These are phyloP conservation scores for Gymnobelideus leadbeateri DNA, from an alignment of 2,113 vertebrate genomes.

Conservation along the genomic window DNA sequence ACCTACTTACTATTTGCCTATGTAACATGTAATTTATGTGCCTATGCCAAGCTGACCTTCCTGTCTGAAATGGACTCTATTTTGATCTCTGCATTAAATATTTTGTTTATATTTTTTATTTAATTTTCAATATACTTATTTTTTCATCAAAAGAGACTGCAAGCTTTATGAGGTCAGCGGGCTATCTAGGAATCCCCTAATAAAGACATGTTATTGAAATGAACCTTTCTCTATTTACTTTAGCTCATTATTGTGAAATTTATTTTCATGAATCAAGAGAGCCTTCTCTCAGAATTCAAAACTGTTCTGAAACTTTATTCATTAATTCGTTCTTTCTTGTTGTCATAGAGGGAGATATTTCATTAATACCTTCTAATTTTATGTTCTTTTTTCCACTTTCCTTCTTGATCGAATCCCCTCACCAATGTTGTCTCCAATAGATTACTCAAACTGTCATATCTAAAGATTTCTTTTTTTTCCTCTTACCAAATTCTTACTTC, in stretches of 20 bases:
- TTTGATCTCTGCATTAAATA: not conserved
- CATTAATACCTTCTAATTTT: not conserved
- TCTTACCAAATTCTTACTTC: not conserved
- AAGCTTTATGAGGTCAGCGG: not conserved
- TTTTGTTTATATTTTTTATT: not conserved
- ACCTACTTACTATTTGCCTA: too few relatives aligned
- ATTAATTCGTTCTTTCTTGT: not conserved
- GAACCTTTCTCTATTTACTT: too few relatives aligned
- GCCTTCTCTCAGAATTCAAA: not conserved
- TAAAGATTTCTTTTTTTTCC: not conserved
- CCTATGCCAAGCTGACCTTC: too few relatives aligned
- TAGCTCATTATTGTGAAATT: not conserved
- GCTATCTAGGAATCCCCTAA: not conserved
- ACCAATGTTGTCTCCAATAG: not conserved
- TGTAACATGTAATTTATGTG: too few relatives aligned
- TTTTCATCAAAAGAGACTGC: not conserved
- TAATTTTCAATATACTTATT: not conserved
- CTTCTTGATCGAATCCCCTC: not conserved
- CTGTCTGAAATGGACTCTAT: too few relatives aligned
- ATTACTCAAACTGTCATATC: not conserved
- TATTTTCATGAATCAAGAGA: not conserved
- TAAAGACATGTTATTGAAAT: not conserved
- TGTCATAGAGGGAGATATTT: not conserved
- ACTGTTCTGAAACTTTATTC: not conserved
- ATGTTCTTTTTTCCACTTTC: not conserved